These are phyloP conservation scores for Petrolisthes manimaculis DNA, from an alignment of 2,888 invertebrate species.

Conservation along the genomic window DNA sequence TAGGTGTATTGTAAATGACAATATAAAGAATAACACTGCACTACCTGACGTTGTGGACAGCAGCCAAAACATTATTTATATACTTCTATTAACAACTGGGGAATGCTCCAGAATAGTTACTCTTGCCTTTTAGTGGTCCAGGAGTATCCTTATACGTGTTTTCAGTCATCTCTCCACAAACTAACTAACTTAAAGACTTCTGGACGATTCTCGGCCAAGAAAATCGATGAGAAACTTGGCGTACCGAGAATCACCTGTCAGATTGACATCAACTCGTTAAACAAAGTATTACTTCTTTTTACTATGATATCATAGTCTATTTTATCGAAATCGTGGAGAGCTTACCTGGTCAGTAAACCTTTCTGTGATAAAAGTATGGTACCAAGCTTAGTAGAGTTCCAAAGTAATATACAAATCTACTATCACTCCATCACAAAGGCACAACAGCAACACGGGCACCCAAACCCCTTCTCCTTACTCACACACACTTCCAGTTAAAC, in stretches of 20 bases:
- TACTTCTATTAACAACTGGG: not conserved
- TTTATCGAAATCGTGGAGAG: too few species aligned
- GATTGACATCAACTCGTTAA: not conserved
- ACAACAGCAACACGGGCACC: not conserved
- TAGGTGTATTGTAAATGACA: too few species aligned
- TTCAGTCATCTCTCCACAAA: not conserved
- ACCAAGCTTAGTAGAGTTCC: too few species aligned
- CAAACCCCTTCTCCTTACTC: not conserved
- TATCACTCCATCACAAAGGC: not conserved
- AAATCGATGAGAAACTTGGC: not conserved
- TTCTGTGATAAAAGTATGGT: too few species aligned
- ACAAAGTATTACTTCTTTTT: too few species aligned
- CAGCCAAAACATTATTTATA: not conserved
- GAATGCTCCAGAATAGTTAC: not conserved
- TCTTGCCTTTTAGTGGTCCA: not conserved
- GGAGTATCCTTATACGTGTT: not conserved
- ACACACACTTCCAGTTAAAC: not conserved
- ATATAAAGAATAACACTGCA: not conserved
- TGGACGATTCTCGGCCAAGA: not conserved
- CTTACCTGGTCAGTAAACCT: too few species aligned
- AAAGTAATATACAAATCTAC: not conserved
- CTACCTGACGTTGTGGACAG: not conserved
- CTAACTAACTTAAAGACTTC: not conserved
- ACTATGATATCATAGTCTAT: too few species aligned
- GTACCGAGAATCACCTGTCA: not conserved